Base-by-base conservation (phyloP, 2,888 invertebrate genomes). In the Embidobia sp. region DNA sequence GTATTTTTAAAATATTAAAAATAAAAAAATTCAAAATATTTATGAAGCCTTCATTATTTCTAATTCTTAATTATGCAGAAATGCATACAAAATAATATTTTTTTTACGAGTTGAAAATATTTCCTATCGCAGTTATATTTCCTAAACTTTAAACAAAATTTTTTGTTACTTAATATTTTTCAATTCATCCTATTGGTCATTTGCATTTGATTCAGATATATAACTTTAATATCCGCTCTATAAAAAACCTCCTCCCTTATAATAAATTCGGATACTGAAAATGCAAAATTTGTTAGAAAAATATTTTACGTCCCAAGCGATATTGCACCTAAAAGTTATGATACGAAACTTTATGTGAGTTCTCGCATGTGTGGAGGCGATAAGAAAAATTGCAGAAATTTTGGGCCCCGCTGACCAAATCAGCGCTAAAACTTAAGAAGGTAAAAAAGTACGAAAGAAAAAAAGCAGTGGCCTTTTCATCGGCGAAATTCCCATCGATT, bases 141-240 rank as follows among this genome's bases (percentile, higher is more conserved):
- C 8, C 8, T n/a, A 18, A 40, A 44, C 5, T 22, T 22, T 26
- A 6, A 26, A 13, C 26, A 22, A 44, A 10, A 11, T 8, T 22
- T 44, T 40, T 44, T 44, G 6, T 44, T 44, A 44, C 26, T 13
- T 26, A 26, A 53, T 8, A 15, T 22, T 26, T 37, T 26, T n/a
- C 22, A 37, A 53, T 57, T 42, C 16, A 10, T 16, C 55, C 19
- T 19, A 42, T 19, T 19, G 42, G 57, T n/a, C 42, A 57, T 57
- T 57, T 57, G 27, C 31, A 57, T 42, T 57, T 42, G 57, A 57
- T 42, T 42, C 31, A 57, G 57, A n/a, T n/a, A 57, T 55, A 29
- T 11, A 29, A 55, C 42, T 55, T 55, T 42, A 55, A 44, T 59
- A 44, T 59, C 57, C 44, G 22, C 13, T n/a, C 10, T 10, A 22